These are phyloP conservation scores for Gouania willdenowi DNA, from an alignment of 2,797 vertebrate genomes.

Conservation along the genomic window DNA sequence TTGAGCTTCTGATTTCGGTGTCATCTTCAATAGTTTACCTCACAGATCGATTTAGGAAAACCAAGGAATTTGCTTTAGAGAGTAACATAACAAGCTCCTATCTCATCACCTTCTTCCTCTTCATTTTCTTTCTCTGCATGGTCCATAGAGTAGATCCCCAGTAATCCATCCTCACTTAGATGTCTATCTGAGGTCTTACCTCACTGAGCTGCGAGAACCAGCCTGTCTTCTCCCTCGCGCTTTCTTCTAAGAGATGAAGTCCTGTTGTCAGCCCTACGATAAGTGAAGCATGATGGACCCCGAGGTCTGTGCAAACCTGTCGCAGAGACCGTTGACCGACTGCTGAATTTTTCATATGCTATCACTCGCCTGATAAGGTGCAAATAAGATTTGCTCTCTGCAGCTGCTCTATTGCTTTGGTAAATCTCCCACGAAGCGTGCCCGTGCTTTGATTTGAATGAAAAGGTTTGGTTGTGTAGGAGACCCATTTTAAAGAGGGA, in stretches of 20 bases:
- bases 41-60: no score
- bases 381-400: conserved; percentile 41
- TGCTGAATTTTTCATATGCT: conserved; percentile 44
- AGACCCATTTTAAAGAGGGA: conserved; percentile 4
- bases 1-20: no score
- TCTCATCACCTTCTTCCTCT: conserved; percentile 2
- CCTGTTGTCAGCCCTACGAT: conserved; percentile 33
- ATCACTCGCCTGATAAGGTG: conserved; percentile 42
- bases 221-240: conserved; percentile 10
- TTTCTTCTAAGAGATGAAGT: conserved; percentile 19
- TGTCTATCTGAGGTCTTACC: conserved; percentile 33
- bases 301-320: conserved; percentile 30
- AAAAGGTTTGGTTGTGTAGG: not conserved
- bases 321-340: conserved; percentile 21
- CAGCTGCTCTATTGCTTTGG: conserved; percentile 29
- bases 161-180: conserved; percentile 42
- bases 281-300: conserved; percentile 27
- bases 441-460: conserved; percentile 25
- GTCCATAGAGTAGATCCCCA: conserved; percentile 31
- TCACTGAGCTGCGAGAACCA: conserved; percentile 18
- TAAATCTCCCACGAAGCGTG: conserved; percentile 26
- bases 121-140: conserved; percentile 10
- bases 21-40: no score
- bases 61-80: no score
- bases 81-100: no score